Evolutionary conservation across 2,888 invertebrate species (phyloP).

Genomic region (Periphyllus acericola): DNA sequence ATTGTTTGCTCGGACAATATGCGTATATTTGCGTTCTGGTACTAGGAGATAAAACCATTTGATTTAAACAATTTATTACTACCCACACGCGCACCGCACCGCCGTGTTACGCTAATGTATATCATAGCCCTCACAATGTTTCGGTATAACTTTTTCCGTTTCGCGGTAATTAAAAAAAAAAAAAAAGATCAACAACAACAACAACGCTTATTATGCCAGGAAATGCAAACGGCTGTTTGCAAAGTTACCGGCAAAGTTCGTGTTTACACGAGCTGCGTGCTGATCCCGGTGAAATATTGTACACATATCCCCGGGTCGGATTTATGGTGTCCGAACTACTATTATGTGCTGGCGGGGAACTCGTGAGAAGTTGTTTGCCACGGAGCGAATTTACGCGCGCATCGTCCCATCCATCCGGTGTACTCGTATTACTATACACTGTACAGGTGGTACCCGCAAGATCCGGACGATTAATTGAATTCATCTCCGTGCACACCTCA

Average conservation of each 20-base stretch:
- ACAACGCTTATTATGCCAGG: not conserved
- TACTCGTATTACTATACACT: not conserved
- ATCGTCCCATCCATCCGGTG: not conserved
- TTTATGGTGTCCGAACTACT: conserved; percentile 4
- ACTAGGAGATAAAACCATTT: not conserved
- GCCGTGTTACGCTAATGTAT: not conserved
- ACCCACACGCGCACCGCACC: not conserved
- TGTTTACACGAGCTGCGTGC: conserved; percentile 7
- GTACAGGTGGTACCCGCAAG: too few species aligned
- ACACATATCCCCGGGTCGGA: not conserved
- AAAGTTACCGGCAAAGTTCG: not conserved
- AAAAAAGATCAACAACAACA: not conserved
- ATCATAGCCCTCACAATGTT: not conserved
- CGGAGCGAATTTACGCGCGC: not conserved
- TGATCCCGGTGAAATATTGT: conserved; percentile 3
- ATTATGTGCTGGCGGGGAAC: not conserved
- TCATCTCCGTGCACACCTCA: not conserved
- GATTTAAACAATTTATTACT: not conserved
- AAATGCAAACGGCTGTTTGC: conserved; percentile 12
- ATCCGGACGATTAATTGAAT: not conserved
- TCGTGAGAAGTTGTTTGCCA: conserved; percentile 1
- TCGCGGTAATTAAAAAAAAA: not conserved
- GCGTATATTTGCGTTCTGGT: not conserved
- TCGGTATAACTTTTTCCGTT: conserved; percentile 6
- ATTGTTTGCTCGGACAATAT: not conserved